Base-by-base conservation (phyloP, 2,797 vertebrate species). In the Intellagama lesueurii region DNA sequence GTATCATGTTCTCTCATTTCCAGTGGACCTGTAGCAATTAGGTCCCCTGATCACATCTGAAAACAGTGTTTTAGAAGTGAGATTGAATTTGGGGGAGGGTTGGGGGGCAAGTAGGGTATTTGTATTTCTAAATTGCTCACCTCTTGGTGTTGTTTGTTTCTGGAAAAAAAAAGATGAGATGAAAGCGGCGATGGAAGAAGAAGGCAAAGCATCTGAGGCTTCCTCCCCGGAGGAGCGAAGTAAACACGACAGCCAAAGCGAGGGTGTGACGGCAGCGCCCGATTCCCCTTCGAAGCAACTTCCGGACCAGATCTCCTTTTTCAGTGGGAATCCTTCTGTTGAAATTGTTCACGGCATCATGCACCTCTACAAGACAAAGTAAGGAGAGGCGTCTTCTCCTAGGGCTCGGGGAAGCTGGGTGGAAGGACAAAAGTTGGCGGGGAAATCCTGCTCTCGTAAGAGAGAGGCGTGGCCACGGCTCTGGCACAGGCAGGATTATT, bases 341-440 rank as follows among this genome's bases (percentile, higher is more conserved):
- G 99, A 99, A 96, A 99, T 99, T 1, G 97, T 99, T 91, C 99
- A 99, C 5, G 99, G 99, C 35, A 98, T 99, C 91, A 99, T 99
- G 99, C 99, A 99, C 85, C 98, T 99, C 44, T 99, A 99, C 95
- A 99, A 99, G 96, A 99, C 99, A 90, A 99, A 99, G 99, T 99
- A 94, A 98, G 98, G 75, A 75, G 28, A 88, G 49, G 28, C 5
- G 72, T 88, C 75, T n/a, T n/a, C 82, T 2, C 24, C 17, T 5
- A 52, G 0, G 9, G 69, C 68, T 52, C 30, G 30, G 69, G 47
- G 81, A 16, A 24, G 52, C 12, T 40, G 40, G 19, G 56, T 30
- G 7, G 8, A 8, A 56, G 40, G 40, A 40, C 52, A 8, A 14
- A 56, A 7, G 7, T 8, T 56, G 52, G 52, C 7, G 4, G 52